A percentile compares a stretch with the other conserved stretches of the same genome.
Evolutionary conservation across 1,140 invertebrate genomes (phyloP).

Genomic region (Babylonia areolata): DNA sequence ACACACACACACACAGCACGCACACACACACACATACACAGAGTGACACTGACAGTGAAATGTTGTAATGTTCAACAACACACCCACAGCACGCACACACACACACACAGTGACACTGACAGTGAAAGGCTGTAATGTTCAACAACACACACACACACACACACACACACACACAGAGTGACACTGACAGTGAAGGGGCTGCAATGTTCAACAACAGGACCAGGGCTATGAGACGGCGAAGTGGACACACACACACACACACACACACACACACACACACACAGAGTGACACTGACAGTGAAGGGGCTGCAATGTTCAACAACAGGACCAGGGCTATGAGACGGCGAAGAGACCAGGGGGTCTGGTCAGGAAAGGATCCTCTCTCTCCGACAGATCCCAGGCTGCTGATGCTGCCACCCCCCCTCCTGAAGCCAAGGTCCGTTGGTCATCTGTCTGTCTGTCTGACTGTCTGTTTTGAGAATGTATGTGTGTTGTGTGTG

Average conservation of each 20-base stretch:
- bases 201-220: too few species aligned
- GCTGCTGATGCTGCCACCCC: neutral
- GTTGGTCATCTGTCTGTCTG: neutral
- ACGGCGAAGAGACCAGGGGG: constrained; percentile 60
- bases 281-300: neutral
- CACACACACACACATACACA: neutral
- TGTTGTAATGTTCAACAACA: neutral
- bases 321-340: constrained; percentile 72
- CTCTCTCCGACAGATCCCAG: constrained; percentile 4
- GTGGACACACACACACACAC: neutral
- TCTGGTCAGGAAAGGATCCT: constrained; percentile 25
- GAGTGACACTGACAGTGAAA: neutral
- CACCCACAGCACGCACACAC: neutral
- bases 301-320: too few species aligned
- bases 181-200: neutral
- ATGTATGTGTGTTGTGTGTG: neutral
- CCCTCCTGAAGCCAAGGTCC: neutral
- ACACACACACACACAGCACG: too few species aligned
- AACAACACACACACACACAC: neutral
- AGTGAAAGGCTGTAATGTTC: too few species aligned
- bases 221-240: neutral
- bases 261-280: constrained; percentile 8
- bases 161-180: neutral
- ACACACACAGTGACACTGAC: neutral
- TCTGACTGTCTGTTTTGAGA: neutral